These are phyloP conservation scores for Phaedon cochleariae DNA, from an alignment of 2,888 invertebrate genomes.

Conservation along the genomic window DNA sequence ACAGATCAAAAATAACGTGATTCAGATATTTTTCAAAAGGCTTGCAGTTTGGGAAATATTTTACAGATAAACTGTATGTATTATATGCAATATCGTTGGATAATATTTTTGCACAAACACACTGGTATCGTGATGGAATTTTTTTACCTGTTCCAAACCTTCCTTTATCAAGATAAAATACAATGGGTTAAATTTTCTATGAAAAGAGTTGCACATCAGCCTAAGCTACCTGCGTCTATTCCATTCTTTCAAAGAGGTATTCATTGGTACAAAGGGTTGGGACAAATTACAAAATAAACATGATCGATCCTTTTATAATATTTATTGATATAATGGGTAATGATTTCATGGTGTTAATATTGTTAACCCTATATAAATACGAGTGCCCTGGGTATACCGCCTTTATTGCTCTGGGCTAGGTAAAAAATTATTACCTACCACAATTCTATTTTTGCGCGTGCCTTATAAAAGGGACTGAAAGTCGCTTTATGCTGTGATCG, in stretches of 20 bases:
- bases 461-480: too few relatives aligned
- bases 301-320: conserved; percentile 50
- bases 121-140: neutral
- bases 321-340: conserved; percentile 42
- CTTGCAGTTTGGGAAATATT: too few relatives aligned
- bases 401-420: conserved; percentile 17
- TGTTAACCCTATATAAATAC: conserved; percentile 37
- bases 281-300: conserved; percentile 52
- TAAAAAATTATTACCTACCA: too few relatives aligned
- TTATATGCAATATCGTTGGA: conserved; percentile 12
- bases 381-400: conserved; percentile 26
- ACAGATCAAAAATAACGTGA: too few relatives aligned
- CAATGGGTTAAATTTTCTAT: conserved; percentile 39
- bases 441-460: too few relatives aligned
- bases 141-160: conserved; percentile 30
- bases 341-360: conserved; percentile 44
- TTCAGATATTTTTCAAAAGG: too few relatives aligned
- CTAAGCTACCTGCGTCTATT: conserved; percentile 31
- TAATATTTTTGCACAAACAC: conserved; percentile 5
- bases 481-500: too few relatives aligned
- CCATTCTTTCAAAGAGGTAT: conserved; percentile 43
- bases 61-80: too few relatives aligned
- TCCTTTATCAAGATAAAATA: conserved; percentile 23
- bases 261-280: conserved; percentile 47
- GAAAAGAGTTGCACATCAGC: conserved; percentile 39